Conservation (phyloP, 2,113 vertebrate genomes). For the Pitta sordida region DNA sequence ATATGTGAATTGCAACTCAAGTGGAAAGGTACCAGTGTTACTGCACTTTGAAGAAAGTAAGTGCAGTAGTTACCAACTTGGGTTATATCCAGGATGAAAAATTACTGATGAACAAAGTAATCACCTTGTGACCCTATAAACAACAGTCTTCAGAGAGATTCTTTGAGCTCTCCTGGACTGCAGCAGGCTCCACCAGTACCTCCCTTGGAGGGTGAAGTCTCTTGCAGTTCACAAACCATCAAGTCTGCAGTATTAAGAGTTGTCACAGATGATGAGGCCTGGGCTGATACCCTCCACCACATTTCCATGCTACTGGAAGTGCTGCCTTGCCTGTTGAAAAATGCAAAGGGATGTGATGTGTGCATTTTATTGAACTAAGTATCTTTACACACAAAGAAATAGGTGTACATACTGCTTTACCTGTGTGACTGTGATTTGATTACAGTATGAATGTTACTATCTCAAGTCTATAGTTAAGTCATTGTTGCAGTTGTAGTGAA, state of each 20-base stretch:
- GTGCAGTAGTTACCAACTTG: not conserved
- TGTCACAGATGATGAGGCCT: not conserved
- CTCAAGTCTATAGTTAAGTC: not conserved
- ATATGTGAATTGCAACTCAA: not conserved
- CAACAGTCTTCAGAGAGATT: not conserved
- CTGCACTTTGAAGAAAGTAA: not conserved
- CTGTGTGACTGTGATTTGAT: not conserved
- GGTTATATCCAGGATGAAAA: not conserved
- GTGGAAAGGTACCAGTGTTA: not conserved
- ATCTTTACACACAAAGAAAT: not conserved
- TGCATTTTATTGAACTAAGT: not conserved
- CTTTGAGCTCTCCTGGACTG: not conserved
- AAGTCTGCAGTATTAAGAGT: not conserved
- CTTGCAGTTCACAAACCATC: not conserved
- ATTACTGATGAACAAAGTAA: not conserved
- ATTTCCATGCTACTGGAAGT: not conserved
- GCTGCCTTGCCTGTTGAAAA: not conserved
- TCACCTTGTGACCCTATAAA: not conserved
- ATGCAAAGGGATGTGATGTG: not conserved
- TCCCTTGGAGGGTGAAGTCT: not conserved
- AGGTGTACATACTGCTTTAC: not conserved
- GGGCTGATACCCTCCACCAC: accelerated
- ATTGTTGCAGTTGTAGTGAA: not conserved
- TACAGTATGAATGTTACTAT: not conserved
- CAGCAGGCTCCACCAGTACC: not conserved